Percentiles rank a stretch among this genome's conserved stretches.
These are phyloP conservation scores for Sus cebifrons DNA, from an alignment of 2,797 vertebrate genomes.

Conservation along the genomic window DNA sequence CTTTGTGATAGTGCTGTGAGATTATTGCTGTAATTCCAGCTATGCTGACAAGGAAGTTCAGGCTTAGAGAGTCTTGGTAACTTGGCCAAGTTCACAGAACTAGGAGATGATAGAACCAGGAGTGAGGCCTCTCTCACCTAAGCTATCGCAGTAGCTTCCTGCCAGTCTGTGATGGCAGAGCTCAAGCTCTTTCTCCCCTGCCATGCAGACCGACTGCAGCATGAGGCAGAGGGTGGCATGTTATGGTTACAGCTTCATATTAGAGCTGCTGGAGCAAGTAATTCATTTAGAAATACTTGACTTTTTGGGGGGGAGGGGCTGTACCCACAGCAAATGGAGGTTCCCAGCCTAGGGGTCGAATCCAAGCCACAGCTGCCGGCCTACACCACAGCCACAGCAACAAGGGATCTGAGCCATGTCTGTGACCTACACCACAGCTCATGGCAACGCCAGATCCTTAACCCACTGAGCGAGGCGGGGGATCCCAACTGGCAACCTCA, in stretches of 20 bases:
- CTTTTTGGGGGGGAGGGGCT: neutral
- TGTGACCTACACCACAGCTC: too few relatives aligned
- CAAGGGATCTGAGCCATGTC: too few relatives aligned
- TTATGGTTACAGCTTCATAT: neutral
- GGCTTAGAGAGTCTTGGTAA: neutral
- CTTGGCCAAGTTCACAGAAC: constrained; percentile 12
- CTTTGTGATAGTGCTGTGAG: neutral
- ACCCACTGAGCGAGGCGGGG: too few relatives aligned
- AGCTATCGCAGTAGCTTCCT: neutral
- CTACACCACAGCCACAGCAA: too few relatives aligned
- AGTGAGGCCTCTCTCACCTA: neutral
- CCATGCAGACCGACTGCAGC: neutral
- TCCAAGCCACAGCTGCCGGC: too few relatives aligned
- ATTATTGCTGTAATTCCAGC: constrained; percentile 16
- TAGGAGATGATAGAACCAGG: neutral
- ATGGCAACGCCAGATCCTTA: too few relatives aligned
- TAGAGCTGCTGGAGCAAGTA: neutral
- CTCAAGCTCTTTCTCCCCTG: neutral
- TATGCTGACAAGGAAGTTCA: neutral
- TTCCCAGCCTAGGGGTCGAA: too few relatives aligned
- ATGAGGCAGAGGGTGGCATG: neutral
- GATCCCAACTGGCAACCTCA: too few relatives aligned
- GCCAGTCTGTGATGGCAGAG: neutral
- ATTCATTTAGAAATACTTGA: constrained; percentile 37
- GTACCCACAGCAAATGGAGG: too few relatives aligned